Evolutionary conservation across 1,140 invertebrate genomes (phyloP), one percentile per base, ranked within the genome.

Genomic region (Aphidius ervi): DNA sequence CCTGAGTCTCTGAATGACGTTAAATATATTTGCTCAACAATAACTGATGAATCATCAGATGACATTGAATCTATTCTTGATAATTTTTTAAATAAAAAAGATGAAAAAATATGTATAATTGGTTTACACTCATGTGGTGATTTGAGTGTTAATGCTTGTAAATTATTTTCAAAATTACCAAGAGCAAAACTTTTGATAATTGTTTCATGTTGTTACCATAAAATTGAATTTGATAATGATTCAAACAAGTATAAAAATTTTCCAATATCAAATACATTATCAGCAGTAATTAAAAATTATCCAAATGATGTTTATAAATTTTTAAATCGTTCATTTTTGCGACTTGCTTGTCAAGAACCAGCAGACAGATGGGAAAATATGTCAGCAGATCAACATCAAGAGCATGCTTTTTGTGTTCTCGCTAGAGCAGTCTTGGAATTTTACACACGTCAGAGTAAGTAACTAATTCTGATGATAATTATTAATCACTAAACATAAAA

Each of bases 191-290:
- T 82, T 20, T 67, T 93, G 9, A 82, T 88, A 47, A 83, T 93
- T 45, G 86, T 94, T 74, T 88, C 91, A 6, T 95, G 93, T 70
- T 95, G 93, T 68, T 95, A 95, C 70, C 92, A 94, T 75, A 91
- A 90, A 74, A 78, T 92, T n/a, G 46, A 68, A 57, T 31, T 63
- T 5, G 57, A 20, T 6, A 53, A 61, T 5, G 48, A 66, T 45
- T 68, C 69, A 45, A 68, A 74, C 73, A 71, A 73, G 65, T 87
- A 88, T 70, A 68, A 74, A 5, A 84, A 87, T 70, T 89, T 90
- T 74, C 88, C 88, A 2, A 61, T 86, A 5, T 89, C 87, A 58
- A 43, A 65, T 4, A 67, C 67, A 16, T 68, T 86, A 5, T 80
- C 75, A 58, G 62, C 68, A 46, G 65, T 74, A 37, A 73, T 77